Evolutionary conservation across 1,140 invertebrate genomes (phyloP).

Genomic region (Apis dorsata): DNA sequence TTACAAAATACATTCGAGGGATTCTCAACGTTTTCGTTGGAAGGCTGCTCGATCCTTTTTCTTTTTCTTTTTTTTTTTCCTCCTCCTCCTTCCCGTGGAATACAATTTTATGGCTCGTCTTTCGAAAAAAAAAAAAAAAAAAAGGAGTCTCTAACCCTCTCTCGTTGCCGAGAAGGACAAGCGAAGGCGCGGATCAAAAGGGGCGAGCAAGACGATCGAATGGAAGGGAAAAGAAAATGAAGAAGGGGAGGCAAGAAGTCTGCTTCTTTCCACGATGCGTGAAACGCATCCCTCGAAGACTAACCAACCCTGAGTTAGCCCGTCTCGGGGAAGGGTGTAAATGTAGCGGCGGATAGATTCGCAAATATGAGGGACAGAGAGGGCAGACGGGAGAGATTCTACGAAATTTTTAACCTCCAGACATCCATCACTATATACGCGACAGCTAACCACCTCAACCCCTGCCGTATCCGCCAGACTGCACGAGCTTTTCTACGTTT

Average conservation of each 20-base stretch:
- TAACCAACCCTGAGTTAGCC: constrained; percentile 46
- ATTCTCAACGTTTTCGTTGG: constrained; percentile 30
- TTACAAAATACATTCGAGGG: constrained; percentile 56
- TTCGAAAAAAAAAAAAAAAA: constrained; percentile 28
- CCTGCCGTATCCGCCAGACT: constrained; percentile 38
- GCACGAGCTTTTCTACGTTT: constrained; percentile 40
- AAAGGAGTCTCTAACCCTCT: too few species aligned
- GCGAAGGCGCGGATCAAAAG: background rate
- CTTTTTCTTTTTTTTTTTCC: too few species aligned
- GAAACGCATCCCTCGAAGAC: constrained; percentile 5
- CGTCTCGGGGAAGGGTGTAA: constrained; percentile 42
- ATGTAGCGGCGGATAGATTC: constrained; percentile 53
- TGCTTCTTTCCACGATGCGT: constrained; percentile 36
- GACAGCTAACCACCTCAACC: constrained; percentile 48
- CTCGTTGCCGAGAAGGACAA: background rate
- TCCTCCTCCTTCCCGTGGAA: constrained; percentile 21
- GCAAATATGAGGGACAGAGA: constrained; percentile 35
- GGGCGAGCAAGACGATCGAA: background rate
- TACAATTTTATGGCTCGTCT: constrained; percentile 58
- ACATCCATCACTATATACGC: constrained; percentile 63
- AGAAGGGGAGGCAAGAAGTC: constrained; percentile 7
- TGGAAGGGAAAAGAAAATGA: background rate
- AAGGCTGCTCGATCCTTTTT: constrained; percentile 41
- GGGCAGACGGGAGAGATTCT: constrained; percentile 56
- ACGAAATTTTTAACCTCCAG: constrained; percentile 65